phyloP scores from a whole-genome alignment of 2,113 vertebrate genomes.

The Toxotes jaculatrix region DNA sequence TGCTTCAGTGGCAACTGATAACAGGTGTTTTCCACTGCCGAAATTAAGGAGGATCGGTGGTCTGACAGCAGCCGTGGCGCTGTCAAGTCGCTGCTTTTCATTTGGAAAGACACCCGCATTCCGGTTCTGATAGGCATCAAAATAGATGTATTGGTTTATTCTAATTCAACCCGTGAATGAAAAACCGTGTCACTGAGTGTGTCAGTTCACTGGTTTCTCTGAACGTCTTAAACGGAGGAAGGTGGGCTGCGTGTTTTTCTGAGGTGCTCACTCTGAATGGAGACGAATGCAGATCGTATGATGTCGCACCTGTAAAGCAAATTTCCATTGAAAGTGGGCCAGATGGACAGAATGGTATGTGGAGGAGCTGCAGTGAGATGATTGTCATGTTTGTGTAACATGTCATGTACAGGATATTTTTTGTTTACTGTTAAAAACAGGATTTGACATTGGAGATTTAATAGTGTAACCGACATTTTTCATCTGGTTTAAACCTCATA shows the following conservation, averaged over 20 bases:
- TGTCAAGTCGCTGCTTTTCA: not conserved
- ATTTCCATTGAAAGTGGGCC: constrained; percentile 8
- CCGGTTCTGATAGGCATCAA: not conserved
- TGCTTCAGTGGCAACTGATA: constrained; percentile 43
- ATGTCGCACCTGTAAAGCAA: constrained; percentile 61
- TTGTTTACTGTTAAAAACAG: not conserved
- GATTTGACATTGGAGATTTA: not conserved
- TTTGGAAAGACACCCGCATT: not conserved
- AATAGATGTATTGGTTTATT: not conserved
- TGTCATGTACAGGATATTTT: not conserved
- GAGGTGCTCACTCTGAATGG: constrained; percentile 6
- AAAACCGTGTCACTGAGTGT: not conserved
- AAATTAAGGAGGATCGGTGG: not conserved
- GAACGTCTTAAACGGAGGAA: constrained; percentile 16
- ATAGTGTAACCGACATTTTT: not conserved
- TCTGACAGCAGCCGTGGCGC: constrained; percentile 22
- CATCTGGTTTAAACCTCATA: not conserved
- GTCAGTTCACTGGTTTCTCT: not conserved
- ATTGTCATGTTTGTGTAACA: not conserved
- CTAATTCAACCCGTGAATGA: not conserved
- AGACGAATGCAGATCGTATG: constrained; percentile 29
- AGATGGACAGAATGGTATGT: not conserved
- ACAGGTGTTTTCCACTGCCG: constrained; percentile 73
- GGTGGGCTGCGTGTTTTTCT: not conserved
- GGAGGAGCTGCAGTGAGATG: not conserved